Evolutionary conservation across 35 echinoderm and acorn worm species (phyloP).

Genomic region (Eucidaris tribuloides): DNA sequence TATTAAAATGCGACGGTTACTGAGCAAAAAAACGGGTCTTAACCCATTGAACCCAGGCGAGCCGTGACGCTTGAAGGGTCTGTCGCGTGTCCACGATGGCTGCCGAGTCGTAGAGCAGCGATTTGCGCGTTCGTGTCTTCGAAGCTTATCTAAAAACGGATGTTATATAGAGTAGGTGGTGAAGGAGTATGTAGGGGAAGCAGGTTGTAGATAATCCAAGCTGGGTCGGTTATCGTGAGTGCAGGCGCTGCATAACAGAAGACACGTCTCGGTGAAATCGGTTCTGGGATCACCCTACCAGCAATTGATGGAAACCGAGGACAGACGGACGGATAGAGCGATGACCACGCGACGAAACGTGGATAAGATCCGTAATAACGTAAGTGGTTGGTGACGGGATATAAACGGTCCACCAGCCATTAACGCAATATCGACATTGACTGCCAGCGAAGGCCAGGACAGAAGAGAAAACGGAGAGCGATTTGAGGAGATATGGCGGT

Average conservation of each 20-base stretch:
- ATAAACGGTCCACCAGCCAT: conserved; percentile 18
- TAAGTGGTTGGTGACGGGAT: conserved; percentile 35
- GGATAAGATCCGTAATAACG: conserved; percentile 35
- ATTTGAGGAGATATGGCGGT: not conserved
- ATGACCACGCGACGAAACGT: not conserved
- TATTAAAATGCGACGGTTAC: conserved; percentile 39
- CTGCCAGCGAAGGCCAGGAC: not conserved
- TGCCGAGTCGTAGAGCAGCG: not conserved
- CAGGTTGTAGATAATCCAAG: not conserved
- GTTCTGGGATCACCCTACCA: not conserved
- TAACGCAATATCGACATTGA: not conserved
- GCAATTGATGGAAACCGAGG: not conserved
- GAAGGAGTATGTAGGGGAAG: not conserved
- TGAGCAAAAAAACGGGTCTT: conserved; percentile 17
- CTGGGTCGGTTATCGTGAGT: not conserved
- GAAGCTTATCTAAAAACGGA: not conserved
- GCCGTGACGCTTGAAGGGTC: too few species aligned
- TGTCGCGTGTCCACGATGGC: not conserved
- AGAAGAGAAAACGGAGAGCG: not conserved
- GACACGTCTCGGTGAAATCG: not conserved
- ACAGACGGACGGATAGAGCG: not conserved
- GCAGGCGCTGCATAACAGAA: not conserved
- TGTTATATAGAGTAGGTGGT: not conserved
- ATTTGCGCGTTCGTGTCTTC: conserved; percentile 34
- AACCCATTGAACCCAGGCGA: not conserved